phyloP scores from a whole-genome alignment of 2,888 invertebrate species.

The Tillus elongatus region DNA sequence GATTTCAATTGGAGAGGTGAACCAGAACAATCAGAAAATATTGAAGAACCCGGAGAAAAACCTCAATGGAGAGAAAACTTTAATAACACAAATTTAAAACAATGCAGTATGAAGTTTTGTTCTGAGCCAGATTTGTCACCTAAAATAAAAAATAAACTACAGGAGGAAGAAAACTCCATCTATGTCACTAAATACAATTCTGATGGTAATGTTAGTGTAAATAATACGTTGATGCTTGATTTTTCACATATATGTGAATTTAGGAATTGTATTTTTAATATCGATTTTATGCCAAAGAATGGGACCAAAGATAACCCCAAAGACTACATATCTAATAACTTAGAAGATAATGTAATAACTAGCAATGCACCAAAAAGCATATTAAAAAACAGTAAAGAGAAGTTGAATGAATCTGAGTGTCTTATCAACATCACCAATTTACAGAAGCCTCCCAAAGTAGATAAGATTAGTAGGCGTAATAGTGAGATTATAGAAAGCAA shows the following conservation, averaged over 20 bases:
- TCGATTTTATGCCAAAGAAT: slow-evolving; percentile 38
- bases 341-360: slow-evolving; percentile 41
- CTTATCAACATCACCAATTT: slow-evolving; percentile 27
- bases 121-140: slow-evolving; percentile 37
- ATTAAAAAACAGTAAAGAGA: slow-evolving; percentile 33
- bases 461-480: slow-evolving; percentile 38
- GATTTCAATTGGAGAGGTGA: slow-evolving; percentile 25
- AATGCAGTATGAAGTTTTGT: slow-evolving; percentile 25
- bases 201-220: slow-evolving; percentile 24
- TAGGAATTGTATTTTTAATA: slow-evolving; percentile 41
- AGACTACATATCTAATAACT: slow-evolving; percentile 45
- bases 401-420: slow-evolving; percentile 24
- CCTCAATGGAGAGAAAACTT: too few species aligned
- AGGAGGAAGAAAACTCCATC: slow-evolving; percentile 16
- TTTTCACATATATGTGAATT: slow-evolving; percentile 39
- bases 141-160: slow-evolving; percentile 19
- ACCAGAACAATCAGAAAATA: slow-evolving; percentile 6
- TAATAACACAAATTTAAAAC: slow-evolving; percentile 22
- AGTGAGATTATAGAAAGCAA: slow-evolving; percentile 47
- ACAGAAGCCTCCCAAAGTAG: slow-evolving; percentile 27
- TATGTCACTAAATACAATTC: slow-evolving; percentile 26
- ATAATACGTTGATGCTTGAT: slow-evolving; percentile 25
- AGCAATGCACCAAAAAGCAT: slow-evolving; percentile 30
- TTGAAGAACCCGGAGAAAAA: slow-evolving; percentile 16
- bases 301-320: slow-evolving; percentile 39